phyloP scores from a whole-genome alignment of 2,113 vertebrate species.

The Accipiter cooperii region DNA sequence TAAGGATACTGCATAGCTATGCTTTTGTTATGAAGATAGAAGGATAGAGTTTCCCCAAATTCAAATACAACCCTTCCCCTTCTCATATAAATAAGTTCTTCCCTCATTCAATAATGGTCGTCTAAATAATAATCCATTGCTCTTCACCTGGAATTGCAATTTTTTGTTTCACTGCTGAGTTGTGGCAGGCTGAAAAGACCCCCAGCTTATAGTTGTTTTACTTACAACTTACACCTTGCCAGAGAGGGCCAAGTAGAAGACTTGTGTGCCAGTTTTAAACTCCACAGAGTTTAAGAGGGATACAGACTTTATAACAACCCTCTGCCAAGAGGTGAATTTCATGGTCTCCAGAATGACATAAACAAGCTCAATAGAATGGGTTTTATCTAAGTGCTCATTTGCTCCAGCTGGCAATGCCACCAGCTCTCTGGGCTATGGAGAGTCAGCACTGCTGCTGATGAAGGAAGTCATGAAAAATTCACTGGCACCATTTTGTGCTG shows the following conservation, averaged over 20 bases:
- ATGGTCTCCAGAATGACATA: background rate
- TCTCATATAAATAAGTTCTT: background rate
- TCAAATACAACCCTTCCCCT: background rate
- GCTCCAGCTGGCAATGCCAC: background rate
- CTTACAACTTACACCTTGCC: background rate
- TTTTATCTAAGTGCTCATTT: background rate
- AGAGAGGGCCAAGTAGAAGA: background rate
- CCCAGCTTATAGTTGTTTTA: background rate
- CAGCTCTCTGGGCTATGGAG: background rate
- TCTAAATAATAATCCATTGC: background rate
- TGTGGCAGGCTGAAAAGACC: background rate
- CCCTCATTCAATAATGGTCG: background rate
- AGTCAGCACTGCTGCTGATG: background rate
- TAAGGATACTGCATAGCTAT: background rate
- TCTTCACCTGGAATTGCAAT: background rate
- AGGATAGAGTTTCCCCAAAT: background rate
- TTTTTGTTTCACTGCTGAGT: background rate
- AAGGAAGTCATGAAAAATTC: constrained; percentile 36
- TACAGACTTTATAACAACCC: background rate
- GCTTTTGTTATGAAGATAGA: background rate
- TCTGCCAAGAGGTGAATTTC: background rate
- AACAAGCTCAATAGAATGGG: background rate
- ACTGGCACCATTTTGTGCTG: background rate
- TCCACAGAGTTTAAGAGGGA: background rate
- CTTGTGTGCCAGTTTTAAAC: background rate